These are phyloP conservation scores for Drosophila kambysellisi DNA, from an alignment of 2,888 invertebrate genomes.

Conservation along the genomic window DNA sequence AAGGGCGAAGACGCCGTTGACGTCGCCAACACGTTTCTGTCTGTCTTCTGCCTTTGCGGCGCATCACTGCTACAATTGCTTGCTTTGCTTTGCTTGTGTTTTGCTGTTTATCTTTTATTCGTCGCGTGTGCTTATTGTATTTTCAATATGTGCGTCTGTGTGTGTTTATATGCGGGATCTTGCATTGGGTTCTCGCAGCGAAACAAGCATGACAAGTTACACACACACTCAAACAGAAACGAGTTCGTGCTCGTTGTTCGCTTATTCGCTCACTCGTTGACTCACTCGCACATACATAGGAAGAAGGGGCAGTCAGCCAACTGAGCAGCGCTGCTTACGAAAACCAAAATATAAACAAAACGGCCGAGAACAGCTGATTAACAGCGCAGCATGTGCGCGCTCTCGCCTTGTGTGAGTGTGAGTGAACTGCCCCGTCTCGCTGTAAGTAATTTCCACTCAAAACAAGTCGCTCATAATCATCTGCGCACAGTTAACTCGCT, in stretches of 20 bases:
- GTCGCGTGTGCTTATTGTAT: constrained; percentile 62
- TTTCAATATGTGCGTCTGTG: constrained; percentile 20
- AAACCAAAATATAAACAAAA: constrained; percentile 82
- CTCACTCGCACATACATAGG: constrained; percentile 54
- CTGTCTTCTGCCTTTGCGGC: constrained; percentile 20
- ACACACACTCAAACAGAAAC: constrained; percentile 26
- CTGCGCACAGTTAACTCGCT: constrained; percentile 34
- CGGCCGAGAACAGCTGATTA: constrained; percentile 79
- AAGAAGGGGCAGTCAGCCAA: constrained; percentile 63
- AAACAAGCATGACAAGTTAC: constrained; percentile 74
- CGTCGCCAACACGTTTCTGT: constrained; percentile 40
- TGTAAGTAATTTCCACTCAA: constrained; percentile 66
- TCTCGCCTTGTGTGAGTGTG: constrained; percentile 48
- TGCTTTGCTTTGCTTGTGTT: constrained; percentile 25
- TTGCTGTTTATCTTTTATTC: constrained; percentile 54
- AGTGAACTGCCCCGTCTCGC: constrained; percentile 15
- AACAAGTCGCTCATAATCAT: constrained; percentile 56
- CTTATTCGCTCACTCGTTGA: constrained; percentile 16
- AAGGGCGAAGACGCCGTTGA: constrained; percentile 24
- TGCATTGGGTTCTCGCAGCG: constrained; percentile 50
- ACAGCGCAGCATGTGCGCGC: constrained; percentile 64
- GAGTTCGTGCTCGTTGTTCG: constrained; percentile 56
- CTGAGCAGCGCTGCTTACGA: constrained; percentile 63
- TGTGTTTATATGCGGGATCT: constrained; percentile 46
- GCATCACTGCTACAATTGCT: constrained; percentile 44